Conservation (phyloP, 2,888 invertebrate species). For the Archips crataeganus region DNA sequence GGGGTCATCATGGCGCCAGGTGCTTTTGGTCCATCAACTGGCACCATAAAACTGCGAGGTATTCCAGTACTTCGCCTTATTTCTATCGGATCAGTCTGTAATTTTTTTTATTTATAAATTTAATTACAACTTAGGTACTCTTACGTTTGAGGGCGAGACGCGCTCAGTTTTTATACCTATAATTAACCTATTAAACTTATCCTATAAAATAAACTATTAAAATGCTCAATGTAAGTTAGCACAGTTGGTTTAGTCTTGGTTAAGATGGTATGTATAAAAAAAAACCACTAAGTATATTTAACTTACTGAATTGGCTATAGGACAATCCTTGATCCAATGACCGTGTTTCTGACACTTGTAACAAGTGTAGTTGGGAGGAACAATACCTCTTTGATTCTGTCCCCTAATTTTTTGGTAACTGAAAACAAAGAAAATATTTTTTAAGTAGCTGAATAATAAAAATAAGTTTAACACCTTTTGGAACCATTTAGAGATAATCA, state of each 20-base stretch:
- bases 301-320: constrained; percentile 86
- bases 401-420: constrained; percentile 96
- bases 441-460: too few relatives aligned
- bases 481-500: too few relatives aligned
- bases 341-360: constrained; percentile 97
- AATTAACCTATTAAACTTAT: too few relatives aligned
- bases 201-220: too few relatives aligned
- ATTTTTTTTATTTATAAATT: constrained; percentile 33
- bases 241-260: not conserved
- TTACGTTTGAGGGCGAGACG: too few relatives aligned
- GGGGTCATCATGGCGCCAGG: constrained; percentile 97
- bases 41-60: constrained; percentile 97
- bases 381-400: constrained; percentile 94
- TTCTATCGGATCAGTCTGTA: constrained; percentile 88
- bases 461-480: too few relatives aligned
- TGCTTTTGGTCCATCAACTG: constrained; percentile 94
- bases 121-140: too few relatives aligned
- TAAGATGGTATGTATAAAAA: not conserved
- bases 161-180: too few relatives aligned
- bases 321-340: constrained; percentile 99
- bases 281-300: not conserved
- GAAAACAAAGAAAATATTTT: constrained; percentile 58
- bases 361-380: constrained; percentile 97
- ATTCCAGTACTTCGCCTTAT: constrained; percentile 98
- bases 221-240: not conserved